phyloP scores from a whole-genome alignment of 2,797 vertebrate species.

The Loriculus beryllinus region DNA sequence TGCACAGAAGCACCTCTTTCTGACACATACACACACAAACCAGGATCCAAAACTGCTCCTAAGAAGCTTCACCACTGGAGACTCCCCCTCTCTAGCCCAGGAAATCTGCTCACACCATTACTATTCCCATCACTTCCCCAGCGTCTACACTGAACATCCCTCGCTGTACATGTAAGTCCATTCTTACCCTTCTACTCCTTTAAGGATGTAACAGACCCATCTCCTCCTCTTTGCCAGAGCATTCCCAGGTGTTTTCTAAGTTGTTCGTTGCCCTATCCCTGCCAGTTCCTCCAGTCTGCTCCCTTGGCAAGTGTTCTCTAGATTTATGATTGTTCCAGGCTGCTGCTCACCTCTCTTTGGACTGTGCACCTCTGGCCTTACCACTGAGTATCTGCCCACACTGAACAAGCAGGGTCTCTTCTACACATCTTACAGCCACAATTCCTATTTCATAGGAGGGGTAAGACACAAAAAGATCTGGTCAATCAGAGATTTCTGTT shows the following conservation, averaged over 20 bases:
- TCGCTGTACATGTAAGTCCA: neutral
- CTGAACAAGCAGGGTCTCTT: neutral
- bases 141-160: rapidly evolving
- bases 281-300: neutral
- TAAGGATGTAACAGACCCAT: rapidly evolving
- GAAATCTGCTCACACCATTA: neutral
- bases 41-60: neutral
- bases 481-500: neutral
- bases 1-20: neutral
- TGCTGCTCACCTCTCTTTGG: neutral
- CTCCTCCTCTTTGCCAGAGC: neutral
- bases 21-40: neutral
- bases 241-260: neutral
- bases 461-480: neutral
- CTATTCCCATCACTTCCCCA: neutral
- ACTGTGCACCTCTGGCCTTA: neutral
- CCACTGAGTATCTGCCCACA: neutral
- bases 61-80: neutral
- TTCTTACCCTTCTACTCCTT: neutral
- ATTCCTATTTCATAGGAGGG: neutral
- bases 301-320: rapidly evolving
- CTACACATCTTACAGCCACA: neutral
- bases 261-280: neutral
- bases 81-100: neutral
- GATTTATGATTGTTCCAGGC: rapidly evolving